Evolutionary conservation across 2,797 vertebrate genomes (phyloP), one percentile per base, ranked within the genome.

Genomic region (Crocidura indochinensis): DNA sequence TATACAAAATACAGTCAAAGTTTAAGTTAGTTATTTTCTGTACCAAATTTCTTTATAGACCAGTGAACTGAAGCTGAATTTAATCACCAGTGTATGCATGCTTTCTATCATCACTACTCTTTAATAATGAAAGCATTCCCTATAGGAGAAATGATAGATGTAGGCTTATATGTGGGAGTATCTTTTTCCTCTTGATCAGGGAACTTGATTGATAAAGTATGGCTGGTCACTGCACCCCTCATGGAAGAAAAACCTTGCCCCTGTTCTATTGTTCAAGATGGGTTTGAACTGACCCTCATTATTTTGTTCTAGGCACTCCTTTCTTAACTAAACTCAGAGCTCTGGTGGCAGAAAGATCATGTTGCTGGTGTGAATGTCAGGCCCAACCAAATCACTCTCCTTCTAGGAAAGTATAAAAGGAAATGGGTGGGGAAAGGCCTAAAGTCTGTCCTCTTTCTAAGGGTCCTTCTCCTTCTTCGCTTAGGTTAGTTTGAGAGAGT

Each of bases 131-230:
- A 74, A n/a, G 1, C 4, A 1, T 81, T 94, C 96, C 90, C 8
- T 93, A 8, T 27, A 29, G 1, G 69, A 51, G 75, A 84, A 31
- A 89, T 62, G 44, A 1, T 4, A 27, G 22, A 64, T 87, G 22
- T 19, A 68, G 7, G 29, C n/a, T 88, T 64, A 31, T 69, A 89
- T 81, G 38, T 60, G 38, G 38, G 11, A 14, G 67, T 49, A 15
- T 91, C 97, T 91, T 94, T 87, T 60, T 22, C 19, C 86, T 94
- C 88, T 53, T 95, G 87, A 95, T 94, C 94, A 85, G 1, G 0
- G 56, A 95, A 51, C 94, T 90, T 97, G 96, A 97, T 94, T 93
- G 62, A 83, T 91, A 69, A 90, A 69, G n/a, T 78, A 67, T 93
- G 65, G 72, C 27, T 27, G 29, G 2, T 69, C 69, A 4, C 38